A percentile compares a stretch with the other conserved stretches of the same genome.
phyloP scores from a whole-genome alignment of 2,113 vertebrate genomes.

The Ornithorhynchus anatinus region DNA sequence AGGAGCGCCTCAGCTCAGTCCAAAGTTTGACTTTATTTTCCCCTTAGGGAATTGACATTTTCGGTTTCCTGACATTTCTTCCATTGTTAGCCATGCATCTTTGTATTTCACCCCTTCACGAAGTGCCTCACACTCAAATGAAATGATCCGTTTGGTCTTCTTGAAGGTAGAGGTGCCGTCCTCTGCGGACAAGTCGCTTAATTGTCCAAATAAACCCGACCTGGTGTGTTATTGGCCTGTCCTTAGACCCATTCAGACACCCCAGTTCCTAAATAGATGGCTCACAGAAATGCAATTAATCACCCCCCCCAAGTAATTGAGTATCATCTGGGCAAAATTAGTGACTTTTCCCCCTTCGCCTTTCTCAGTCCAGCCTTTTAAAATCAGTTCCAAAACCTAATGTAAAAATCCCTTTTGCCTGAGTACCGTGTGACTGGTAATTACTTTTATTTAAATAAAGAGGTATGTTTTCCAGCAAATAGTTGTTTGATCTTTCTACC shows the following conservation, averaged over 20 bases:
- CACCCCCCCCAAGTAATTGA: constrained; percentile 29
- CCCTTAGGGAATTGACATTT: constrained; percentile 68
- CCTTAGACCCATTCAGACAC: constrained; percentile 35
- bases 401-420: neutral
- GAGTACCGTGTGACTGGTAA: too few species aligned
- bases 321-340: neutral
- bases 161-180: constrained; percentile 46
- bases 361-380: neutral
- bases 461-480: too few species aligned
- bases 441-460: too few species aligned
- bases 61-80: constrained; percentile 66
- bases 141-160: constrained; percentile 47
- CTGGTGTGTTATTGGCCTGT: constrained; percentile 33
- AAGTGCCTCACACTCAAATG: neutral
- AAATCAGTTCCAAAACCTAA: neutral
- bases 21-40: constrained; percentile 42
- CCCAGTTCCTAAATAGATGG: constrained; percentile 7
- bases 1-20: constrained; percentile 32
- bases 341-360: neutral
- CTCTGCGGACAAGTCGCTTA: constrained; percentile 47
- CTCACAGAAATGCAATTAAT: constrained; percentile 11
- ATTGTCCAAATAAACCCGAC: constrained; percentile 53
- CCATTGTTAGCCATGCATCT: constrained; percentile 50
- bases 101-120: constrained; percentile 27
- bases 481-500: too few species aligned